These are phyloP conservation scores for Arvicanthis niloticus DNA, from an alignment of 2,113 vertebrate species.

Conservation along the genomic window DNA sequence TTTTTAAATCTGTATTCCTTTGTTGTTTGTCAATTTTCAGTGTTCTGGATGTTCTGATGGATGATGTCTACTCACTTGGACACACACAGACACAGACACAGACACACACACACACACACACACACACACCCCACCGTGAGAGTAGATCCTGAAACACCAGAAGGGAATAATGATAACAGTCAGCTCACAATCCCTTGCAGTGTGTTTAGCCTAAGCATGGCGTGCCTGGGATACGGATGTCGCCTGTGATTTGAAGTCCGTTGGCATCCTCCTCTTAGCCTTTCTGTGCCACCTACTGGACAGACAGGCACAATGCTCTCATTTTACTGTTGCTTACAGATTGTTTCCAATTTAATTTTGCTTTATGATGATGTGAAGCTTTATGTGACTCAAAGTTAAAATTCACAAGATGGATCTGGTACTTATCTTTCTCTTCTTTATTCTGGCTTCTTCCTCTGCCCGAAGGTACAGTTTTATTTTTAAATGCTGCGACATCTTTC, in stretches of 20 bases:
- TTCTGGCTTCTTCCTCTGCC: background rate
- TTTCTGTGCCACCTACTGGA: slow-evolving; percentile 72
- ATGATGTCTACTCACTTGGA: background rate
- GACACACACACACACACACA: too few relatives aligned
- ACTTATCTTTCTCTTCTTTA: background rate
- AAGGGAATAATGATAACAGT: background rate
- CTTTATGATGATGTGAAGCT: background rate
- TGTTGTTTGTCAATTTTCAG: background rate
- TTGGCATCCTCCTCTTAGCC: background rate
- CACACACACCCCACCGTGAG: background rate
- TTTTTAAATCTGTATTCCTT: background rate
- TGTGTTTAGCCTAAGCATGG: background rate
- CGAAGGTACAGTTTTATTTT: slow-evolving; percentile 36
- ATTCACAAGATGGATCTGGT: background rate
- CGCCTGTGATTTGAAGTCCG: background rate
- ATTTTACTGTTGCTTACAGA: background rate
- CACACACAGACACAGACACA: background rate
- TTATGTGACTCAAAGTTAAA: background rate
- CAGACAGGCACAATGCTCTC: background rate
- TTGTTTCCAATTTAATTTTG: slow-evolving; percentile 21
- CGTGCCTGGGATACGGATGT: background rate
- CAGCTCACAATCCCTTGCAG: background rate
- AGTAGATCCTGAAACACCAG: background rate
- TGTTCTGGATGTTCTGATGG: too few relatives aligned
- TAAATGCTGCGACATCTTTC: background rate